These are phyloP conservation scores for Salvelinus sp. DNA, from an alignment of 2,113 vertebrate genomes.

Conservation along the genomic window DNA sequence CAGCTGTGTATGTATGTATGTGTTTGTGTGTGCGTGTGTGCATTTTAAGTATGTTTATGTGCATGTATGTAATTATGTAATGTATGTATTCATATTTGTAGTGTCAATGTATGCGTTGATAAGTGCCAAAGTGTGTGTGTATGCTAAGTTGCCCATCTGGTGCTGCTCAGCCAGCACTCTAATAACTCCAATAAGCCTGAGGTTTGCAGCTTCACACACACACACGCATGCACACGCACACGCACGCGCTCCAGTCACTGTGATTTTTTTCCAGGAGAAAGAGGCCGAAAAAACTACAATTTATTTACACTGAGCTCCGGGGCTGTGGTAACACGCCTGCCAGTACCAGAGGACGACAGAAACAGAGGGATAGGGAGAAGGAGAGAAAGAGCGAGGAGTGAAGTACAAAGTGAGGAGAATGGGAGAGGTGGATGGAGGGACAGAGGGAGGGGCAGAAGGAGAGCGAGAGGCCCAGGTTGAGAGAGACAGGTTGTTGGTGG, in stretches of 20 bases:
- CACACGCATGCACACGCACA: background rate
- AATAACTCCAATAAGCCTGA: conserved; percentile 79
- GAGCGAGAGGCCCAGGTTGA: conserved; percentile 15
- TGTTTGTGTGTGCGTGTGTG: background rate
- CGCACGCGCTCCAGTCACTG: conserved; percentile 45
- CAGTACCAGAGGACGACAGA: conserved; percentile 29
- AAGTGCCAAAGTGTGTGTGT: conserved; percentile 45
- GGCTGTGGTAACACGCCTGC: conserved; percentile 55
- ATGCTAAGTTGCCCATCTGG: conserved; percentile 69
- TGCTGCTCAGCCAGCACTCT: conserved; percentile 70
- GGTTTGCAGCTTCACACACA: conserved; percentile 74
- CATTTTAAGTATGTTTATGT: conserved; percentile 65
- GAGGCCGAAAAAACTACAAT: conserved; percentile 69
- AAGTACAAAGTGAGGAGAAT: background rate
- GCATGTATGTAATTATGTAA: conserved; percentile 34
- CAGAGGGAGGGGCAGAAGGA: conserved; percentile 14
- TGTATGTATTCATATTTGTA: conserved; percentile 1
- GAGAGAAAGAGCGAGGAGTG: conserved; percentile 17
- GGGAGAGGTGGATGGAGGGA: conserved; percentile 15
- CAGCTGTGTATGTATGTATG: conserved; percentile 5
- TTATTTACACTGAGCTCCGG: conserved; percentile 73
- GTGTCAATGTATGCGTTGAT: conserved; percentile 1
- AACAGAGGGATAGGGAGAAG: conserved; percentile 9
- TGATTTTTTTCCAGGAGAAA: conserved; percentile 71
- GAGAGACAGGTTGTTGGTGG: conserved; percentile 23